These are phyloP conservation scores for Apostichopus japonicus DNA, from an alignment of 35 echinoderm and acorn worm genomes.

Conservation along the genomic window DNA sequence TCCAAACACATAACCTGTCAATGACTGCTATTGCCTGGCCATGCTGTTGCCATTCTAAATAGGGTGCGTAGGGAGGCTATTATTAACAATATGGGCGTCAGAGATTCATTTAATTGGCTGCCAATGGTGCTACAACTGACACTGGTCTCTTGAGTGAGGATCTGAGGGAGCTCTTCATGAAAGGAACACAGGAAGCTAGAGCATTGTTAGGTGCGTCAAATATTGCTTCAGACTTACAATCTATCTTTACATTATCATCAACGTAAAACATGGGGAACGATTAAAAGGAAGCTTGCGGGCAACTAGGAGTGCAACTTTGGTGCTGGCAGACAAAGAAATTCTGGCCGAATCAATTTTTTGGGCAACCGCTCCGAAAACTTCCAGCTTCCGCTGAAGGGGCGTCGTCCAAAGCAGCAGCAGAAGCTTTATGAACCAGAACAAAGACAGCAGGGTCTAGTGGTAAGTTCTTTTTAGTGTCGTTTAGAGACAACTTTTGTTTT, in stretches of 20 bases:
- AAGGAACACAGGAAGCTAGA: slow-evolving; percentile 34
- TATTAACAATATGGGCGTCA: not conserved
- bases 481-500: slow-evolving; percentile 7
- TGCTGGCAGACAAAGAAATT: slow-evolving; percentile 13
- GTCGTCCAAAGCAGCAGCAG: slow-evolving; percentile 20
- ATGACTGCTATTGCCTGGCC: too few relatives aligned
- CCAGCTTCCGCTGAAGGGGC: not conserved
- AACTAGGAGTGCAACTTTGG: not conserved
- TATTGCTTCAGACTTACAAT: not conserved
- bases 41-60: too few relatives aligned
- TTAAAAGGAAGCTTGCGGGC: not conserved
- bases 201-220: slow-evolving; percentile 8
- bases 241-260: not conserved
- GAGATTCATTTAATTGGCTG: not conserved
- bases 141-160: slow-evolving; percentile 25
- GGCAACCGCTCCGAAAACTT: not conserved
- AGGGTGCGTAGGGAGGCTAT: not conserved
- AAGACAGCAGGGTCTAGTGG: not conserved
- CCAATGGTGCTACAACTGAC: slow-evolving; percentile 7
- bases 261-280: not conserved
- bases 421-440: slow-evolving; percentile 7
- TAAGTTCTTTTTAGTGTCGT: not conserved
- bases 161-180: not conserved
- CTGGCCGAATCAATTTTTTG: slow-evolving; percentile 16
- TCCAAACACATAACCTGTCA: too few relatives aligned